Percentiles rank a stretch among this genome's conserved stretches.
Evolutionary conservation across 2,113 vertebrate species (phyloP).

Genomic region (Heteronetta atricapilla): DNA sequence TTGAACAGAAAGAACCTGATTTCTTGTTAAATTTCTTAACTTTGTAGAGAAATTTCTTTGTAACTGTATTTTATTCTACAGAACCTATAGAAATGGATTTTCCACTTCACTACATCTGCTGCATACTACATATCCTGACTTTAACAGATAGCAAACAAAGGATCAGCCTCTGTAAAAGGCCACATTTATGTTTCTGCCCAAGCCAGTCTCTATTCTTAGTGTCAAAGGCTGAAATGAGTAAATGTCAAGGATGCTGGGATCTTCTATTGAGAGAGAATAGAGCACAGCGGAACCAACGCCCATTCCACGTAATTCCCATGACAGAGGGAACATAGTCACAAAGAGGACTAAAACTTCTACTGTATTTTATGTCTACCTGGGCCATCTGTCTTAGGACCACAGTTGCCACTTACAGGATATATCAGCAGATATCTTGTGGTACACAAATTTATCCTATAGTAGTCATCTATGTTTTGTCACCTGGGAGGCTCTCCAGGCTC

Average conservation of each 20-base stretch:
- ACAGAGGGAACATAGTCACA: background rate
- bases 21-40: slow-evolving; percentile 35
- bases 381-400: background rate
- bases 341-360: background rate
- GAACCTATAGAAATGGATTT: slow-evolving; percentile 30
- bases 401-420: background rate
- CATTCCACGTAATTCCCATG: background rate
- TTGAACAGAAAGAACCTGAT: slow-evolving; percentile 24
- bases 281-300: background rate
- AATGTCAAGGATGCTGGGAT: background rate
- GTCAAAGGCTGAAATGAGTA: background rate
- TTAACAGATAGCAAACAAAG: background rate
- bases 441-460: background rate
- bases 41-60: background rate
- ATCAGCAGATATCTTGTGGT: background rate
- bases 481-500: background rate
- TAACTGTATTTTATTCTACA: background rate
- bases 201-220: background rate
- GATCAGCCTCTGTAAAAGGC: background rate
- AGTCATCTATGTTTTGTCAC: background rate
- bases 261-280: background rate
- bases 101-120: background rate
- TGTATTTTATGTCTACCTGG: background rate
- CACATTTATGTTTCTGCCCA: background rate
- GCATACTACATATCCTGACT: background rate